Evolutionary conservation across 2,888 invertebrate genomes (phyloP).

Genomic region (Venusia cambrica): DNA sequence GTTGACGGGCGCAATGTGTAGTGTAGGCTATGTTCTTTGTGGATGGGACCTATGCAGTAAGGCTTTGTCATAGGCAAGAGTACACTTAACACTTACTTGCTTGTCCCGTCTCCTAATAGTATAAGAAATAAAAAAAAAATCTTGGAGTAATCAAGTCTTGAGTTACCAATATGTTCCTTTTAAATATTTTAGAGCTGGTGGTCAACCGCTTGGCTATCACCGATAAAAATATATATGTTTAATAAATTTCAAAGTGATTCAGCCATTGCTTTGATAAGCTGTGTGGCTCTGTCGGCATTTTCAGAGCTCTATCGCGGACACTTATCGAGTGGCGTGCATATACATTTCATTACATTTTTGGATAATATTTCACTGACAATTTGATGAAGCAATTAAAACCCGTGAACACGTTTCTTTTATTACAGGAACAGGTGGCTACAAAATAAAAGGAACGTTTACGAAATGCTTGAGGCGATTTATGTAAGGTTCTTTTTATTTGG

Average conservation of each 20-base stretch:
- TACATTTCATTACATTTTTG: conserved; percentile 25
- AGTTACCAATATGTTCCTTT: no score
- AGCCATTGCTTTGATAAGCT: conserved; percentile 9
- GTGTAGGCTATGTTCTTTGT: no score
- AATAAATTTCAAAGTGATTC: conserved; percentile 15
- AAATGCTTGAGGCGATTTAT: conserved; percentile 7
- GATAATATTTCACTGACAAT: conserved; percentile 31
- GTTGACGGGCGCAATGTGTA: no score
- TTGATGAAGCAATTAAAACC: conserved; percentile 37
- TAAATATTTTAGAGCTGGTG: no score
- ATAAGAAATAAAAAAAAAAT: no score
- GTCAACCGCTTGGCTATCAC: conserved; percentile 5
- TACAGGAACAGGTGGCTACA: conserved; percentile 17
- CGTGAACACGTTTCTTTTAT: conserved; percentile 18
- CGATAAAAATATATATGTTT: conserved; percentile 8
- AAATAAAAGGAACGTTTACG: conserved; percentile 14
- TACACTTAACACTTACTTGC: no score
- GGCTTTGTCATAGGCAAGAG: no score
- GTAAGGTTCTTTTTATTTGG: conserved; percentile 3
- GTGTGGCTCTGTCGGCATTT: conserved; percentile 24
- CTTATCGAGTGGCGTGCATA: conserved; percentile 25
- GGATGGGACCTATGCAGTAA: no score
- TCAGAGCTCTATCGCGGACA: conserved; percentile 25
- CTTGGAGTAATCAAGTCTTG: no score
- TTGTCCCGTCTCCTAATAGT: no score